Evolutionary conservation across 2,888 invertebrate genomes (phyloP).

Genomic region (Drosophila dives): DNA sequence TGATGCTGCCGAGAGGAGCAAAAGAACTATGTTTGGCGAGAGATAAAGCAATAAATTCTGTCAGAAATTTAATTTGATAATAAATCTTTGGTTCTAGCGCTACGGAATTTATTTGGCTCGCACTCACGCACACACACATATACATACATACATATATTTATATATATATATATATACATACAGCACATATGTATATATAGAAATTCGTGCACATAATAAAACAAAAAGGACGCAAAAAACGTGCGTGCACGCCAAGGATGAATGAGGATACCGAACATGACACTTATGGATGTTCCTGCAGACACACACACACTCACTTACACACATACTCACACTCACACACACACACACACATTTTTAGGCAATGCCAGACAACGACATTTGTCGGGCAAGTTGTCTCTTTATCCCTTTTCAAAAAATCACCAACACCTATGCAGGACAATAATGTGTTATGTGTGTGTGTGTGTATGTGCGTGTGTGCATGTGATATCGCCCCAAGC

Average conservation of each 20-base stretch:
- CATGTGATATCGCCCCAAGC: constrained; percentile 8
- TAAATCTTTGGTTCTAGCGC: constrained; percentile 86
- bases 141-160: constrained; percentile 34
- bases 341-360: constrained; percentile 8
- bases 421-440: constrained; percentile 41
- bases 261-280: constrained; percentile 82
- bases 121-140: constrained; percentile 68
- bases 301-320: constrained; percentile 25
- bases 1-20: constrained; percentile 78
- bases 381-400: constrained; percentile 42
- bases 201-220: constrained; percentile 80
- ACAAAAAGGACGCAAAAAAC: constrained; percentile 79
- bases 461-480: constrained; percentile 10
- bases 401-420: constrained; percentile 60
- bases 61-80: constrained; percentile 86
- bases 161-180: constrained; percentile 23
- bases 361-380: constrained; percentile 32
- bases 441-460: neutral
- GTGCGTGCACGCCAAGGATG: constrained; percentile 82
- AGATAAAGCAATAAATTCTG: constrained; percentile 86
- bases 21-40: constrained; percentile 84
- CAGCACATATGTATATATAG: constrained; percentile 51
- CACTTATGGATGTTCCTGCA: constrained; percentile 80
- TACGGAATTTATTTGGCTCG: constrained; percentile 85
- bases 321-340: neutral